Percentiles rank a stretch among this genome's conserved stretches.
These are phyloP conservation scores for Trissoscelio sp. DNA, from an alignment of 2,888 invertebrate species.

Conservation along the genomic window DNA sequence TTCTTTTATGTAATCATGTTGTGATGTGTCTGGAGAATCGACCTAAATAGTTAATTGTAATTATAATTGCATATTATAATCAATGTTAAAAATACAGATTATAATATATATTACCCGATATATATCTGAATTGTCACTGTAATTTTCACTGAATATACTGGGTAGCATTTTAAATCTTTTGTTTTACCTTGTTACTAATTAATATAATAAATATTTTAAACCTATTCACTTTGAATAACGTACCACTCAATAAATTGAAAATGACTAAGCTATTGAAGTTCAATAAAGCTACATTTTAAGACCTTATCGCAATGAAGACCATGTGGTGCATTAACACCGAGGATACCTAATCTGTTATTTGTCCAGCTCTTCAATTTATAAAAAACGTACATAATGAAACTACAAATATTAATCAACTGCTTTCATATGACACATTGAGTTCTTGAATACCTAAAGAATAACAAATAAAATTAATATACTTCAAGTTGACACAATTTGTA, in stretches of 20 bases:
- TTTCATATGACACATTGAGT: too few relatives aligned
- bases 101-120: neutral
- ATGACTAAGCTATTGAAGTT: neutral
- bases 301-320: slow-evolving; percentile 41
- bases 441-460: too few relatives aligned
- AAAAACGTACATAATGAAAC: slow-evolving; percentile 36
- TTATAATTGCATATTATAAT: neutral
- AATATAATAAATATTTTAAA: neutral
- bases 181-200: neutral
- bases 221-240: neutral
- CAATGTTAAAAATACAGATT: neutral
- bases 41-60: neutral
- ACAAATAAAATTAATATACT: too few relatives aligned
- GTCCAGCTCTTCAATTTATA: slow-evolving; percentile 9
- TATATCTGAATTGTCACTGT: neutral
- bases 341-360: slow-evolving; percentile 48
- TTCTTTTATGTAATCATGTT: slow-evolving; percentile 73
- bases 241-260: neutral
- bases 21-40: slow-evolving; percentile 1
- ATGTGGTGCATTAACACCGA: slow-evolving; percentile 44
- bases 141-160: neutral
- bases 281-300: neutral
- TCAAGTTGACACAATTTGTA: too few relatives aligned
- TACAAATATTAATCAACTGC: slow-evolving; percentile 37
- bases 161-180: neutral